These are phyloP conservation scores for Takifugu flavidus DNA, from an alignment of 2,113 vertebrate species.

Conservation along the genomic window DNA sequence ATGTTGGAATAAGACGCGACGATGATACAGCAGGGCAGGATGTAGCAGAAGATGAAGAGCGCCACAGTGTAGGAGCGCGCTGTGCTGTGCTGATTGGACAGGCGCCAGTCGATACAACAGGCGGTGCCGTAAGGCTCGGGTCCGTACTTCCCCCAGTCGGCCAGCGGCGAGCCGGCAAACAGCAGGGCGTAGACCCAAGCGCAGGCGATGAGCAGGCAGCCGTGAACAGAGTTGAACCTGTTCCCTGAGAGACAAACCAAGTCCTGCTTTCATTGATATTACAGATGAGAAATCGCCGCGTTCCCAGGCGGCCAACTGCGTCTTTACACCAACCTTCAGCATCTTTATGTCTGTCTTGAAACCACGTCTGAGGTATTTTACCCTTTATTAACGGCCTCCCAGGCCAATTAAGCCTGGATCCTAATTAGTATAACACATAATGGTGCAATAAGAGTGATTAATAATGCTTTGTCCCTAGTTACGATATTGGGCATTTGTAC, in stretches of 20 bases:
- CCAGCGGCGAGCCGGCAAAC: slow-evolving; percentile 75
- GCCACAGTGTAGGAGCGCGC: slow-evolving; percentile 71
- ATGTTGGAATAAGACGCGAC: slow-evolving; percentile 75
- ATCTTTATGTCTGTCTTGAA: too few species aligned
- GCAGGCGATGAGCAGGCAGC: slow-evolving; percentile 64
- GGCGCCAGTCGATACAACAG: slow-evolving; percentile 79
- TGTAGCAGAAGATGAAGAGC: slow-evolving; percentile 78
- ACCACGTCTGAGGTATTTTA: too few species aligned
- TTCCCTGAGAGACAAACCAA: slow-evolving; percentile 67
- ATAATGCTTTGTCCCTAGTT: too few species aligned
- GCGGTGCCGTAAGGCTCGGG: slow-evolving; percentile 80
- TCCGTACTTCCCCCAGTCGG: slow-evolving; percentile 77
- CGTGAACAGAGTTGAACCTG: slow-evolving; percentile 67
- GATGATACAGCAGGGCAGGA: slow-evolving; percentile 75
- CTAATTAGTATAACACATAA: too few species aligned
- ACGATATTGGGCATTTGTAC: too few species aligned
- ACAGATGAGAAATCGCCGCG: not conserved
- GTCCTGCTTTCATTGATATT: not conserved
- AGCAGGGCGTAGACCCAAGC: slow-evolving; percentile 75
- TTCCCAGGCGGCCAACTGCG: too few species aligned
- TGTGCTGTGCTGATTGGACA: slow-evolving; percentile 55
- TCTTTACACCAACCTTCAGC: too few species aligned
- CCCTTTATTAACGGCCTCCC: too few species aligned
- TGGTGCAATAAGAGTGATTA: too few species aligned
- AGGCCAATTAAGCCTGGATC: too few species aligned